Conservation (phyloP, 2,888 invertebrate species). For the Anoplius nigerrimus region DNA sequence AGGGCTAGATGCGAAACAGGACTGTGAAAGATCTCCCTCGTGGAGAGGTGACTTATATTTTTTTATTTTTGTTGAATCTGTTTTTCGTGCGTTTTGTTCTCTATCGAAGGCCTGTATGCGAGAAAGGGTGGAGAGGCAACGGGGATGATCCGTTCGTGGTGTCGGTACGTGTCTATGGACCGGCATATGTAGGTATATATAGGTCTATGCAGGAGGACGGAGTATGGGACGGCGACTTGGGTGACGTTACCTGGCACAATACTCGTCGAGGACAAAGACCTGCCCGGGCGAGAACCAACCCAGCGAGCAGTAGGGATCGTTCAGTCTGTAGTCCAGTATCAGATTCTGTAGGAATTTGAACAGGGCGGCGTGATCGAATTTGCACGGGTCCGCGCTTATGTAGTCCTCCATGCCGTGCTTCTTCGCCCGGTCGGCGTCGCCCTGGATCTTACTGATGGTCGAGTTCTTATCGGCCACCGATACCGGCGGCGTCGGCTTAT, state of each 20-base stretch:
- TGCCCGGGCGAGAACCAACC: slow-evolving; percentile 99
- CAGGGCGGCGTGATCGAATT: slow-evolving; percentile 94
- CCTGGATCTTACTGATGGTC: slow-evolving; percentile 91
- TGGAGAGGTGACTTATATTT: too few species aligned
- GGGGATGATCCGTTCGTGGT: too few species aligned
- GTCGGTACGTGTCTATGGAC: too few species aligned
- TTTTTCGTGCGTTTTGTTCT: too few species aligned
- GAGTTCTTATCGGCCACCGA: slow-evolving; percentile 90
- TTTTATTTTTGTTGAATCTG: too few species aligned
- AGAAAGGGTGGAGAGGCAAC: too few species aligned
- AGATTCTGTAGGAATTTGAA: slow-evolving; percentile 95
- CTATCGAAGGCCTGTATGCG: too few species aligned
- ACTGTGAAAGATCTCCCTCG: too few species aligned
- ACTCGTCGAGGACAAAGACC: slow-evolving; percentile 98
- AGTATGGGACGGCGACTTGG: too few species aligned
- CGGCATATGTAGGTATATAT: too few species aligned
- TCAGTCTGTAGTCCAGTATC: slow-evolving; percentile 95
- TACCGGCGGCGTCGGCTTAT: slow-evolving; percentile 97
- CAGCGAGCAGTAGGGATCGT: slow-evolving; percentile 98
- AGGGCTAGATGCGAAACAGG: too few species aligned
- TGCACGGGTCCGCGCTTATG: slow-evolving; percentile 99
- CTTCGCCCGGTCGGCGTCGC: slow-evolving; percentile 95
- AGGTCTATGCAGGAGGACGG: too few species aligned
- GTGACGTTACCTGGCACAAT: slow-evolving; percentile 85
- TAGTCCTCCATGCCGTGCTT: slow-evolving; percentile 99